Evolutionary conservation across 2,888 invertebrate genomes (phyloP).

Genomic region (Apeira syringaria): DNA sequence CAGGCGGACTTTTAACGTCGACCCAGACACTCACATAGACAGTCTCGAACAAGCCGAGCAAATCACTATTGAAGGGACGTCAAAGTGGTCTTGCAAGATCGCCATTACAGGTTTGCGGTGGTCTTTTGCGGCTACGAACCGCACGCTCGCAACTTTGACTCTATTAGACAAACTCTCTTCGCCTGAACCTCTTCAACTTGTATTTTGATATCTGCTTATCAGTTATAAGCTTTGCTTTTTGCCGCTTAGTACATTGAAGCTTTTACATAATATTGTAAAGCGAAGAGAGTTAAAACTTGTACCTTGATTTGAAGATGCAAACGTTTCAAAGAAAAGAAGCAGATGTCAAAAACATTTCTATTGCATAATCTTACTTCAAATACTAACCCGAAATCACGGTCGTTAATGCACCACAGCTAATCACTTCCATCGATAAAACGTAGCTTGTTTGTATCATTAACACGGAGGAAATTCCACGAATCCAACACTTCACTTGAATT

Average conservation of each 20-base stretch:
- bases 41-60: slow-evolving; percentile 98
- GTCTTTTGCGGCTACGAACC: slow-evolving; percentile 81
- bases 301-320: slow-evolving; percentile 12
- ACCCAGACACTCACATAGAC: slow-evolving; percentile 98
- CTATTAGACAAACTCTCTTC: slow-evolving; percentile 80
- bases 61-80: slow-evolving; percentile 99
- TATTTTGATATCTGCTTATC: slow-evolving; percentile 72
- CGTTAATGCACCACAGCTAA: slow-evolving; percentile 75
- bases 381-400: slow-evolving; percentile 74
- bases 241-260: slow-evolving; percentile 17
- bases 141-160: slow-evolving; percentile 80
- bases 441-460: slow-evolving; percentile 67
- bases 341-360: slow-evolving; percentile 65
- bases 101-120: slow-evolving; percentile 97
- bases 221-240: slow-evolving; percentile 27
- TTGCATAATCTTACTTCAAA: slow-evolving; percentile 69
- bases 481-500: slow-evolving; percentile 57
- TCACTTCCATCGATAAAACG: slow-evolving; percentile 66
- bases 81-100: slow-evolving; percentile 99
- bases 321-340: slow-evolving; percentile 37
- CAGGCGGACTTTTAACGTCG: slow-evolving; percentile 98
- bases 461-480: slow-evolving; percentile 80
- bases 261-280: slow-evolving; percentile 15
- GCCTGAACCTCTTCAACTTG: slow-evolving; percentile 69
- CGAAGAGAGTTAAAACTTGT: slow-evolving; percentile 18